Conservation (phyloP, 2,888 invertebrate genomes). For the Drosophila trichaetosa region DNA sequence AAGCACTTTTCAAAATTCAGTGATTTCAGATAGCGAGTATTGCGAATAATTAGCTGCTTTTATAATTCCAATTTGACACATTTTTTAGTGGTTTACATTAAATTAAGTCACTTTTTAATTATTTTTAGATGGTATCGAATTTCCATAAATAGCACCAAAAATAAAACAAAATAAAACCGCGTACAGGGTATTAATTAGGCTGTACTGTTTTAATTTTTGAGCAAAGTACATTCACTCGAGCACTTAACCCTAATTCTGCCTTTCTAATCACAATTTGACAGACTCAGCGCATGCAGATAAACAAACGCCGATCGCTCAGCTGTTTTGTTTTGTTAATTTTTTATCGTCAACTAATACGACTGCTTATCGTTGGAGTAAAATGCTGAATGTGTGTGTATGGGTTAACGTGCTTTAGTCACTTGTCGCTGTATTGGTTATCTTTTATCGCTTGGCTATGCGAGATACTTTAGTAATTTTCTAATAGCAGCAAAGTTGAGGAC, state of each 20-base stretch:
- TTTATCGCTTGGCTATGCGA: constrained; percentile 30
- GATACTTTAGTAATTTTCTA: constrained; percentile 11
- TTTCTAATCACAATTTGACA: constrained; percentile 5
- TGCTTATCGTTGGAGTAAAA: constrained; percentile 37
- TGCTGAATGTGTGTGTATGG: not conserved
- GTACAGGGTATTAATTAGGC: not conserved
- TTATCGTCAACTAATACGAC: constrained; percentile 33
- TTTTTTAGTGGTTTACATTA: not conserved
- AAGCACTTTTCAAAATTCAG: not conserved
- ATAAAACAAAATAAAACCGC: not conserved
- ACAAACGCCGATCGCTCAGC: constrained; percentile 41
- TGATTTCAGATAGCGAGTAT: not conserved
- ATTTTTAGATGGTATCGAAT: not conserved
- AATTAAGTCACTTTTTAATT: not conserved
- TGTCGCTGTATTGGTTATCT: constrained; percentile 44
- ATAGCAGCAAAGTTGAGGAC: not conserved
- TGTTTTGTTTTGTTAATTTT: constrained; percentile 40
- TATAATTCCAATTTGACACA: not conserved
- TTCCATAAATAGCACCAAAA: not conserved
- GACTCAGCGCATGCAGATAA: constrained; percentile 27
- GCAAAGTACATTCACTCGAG: not conserved
- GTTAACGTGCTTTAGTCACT: constrained; percentile 15
- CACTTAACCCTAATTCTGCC: not conserved
- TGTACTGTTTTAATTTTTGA: not conserved
- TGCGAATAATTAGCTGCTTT: not conserved